Conservation (phyloP, 2,113 vertebrate genomes). For the Trachemys scripta region DNA sequence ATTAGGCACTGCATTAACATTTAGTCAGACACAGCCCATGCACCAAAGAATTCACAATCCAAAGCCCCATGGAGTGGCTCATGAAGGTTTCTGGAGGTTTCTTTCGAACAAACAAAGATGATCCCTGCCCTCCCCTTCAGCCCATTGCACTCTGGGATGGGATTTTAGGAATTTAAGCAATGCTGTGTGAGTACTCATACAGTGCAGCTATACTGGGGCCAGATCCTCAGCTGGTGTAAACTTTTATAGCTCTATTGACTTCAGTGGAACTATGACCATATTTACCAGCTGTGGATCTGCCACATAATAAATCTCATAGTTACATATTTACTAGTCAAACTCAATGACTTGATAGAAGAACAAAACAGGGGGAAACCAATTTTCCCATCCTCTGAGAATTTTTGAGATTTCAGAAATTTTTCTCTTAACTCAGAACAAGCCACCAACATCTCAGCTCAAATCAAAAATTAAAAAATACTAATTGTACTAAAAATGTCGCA, state of each 20-base stretch:
- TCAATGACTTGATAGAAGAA: not conserved
- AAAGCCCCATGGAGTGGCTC: not conserved
- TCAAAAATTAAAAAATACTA: not conserved
- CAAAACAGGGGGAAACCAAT: not conserved
- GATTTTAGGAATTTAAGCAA: not conserved
- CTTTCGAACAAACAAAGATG: not conserved
- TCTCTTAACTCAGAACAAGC: not conserved
- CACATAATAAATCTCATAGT: not conserved
- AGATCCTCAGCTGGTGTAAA: not conserved
- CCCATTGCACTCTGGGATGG: not conserved
- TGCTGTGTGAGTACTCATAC: not conserved
- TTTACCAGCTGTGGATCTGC: not conserved
- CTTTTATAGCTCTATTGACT: not conserved
- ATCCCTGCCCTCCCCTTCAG: not conserved
- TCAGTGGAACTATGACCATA: not conserved
- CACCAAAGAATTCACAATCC: not conserved
- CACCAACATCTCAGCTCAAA: not conserved
- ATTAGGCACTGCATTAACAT: accelerated
- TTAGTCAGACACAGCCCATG: not conserved
- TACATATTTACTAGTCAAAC: not conserved
- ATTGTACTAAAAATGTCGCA: not conserved
- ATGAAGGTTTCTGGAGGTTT: not conserved
- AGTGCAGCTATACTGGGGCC: not conserved
- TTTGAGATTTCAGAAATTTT: not conserved
- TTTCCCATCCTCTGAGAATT: not conserved